Evolutionary conservation across 2,888 invertebrate genomes (phyloP), one percentile per base, ranked within the genome.

Genomic region (Ennomos fuscantarius): DNA sequence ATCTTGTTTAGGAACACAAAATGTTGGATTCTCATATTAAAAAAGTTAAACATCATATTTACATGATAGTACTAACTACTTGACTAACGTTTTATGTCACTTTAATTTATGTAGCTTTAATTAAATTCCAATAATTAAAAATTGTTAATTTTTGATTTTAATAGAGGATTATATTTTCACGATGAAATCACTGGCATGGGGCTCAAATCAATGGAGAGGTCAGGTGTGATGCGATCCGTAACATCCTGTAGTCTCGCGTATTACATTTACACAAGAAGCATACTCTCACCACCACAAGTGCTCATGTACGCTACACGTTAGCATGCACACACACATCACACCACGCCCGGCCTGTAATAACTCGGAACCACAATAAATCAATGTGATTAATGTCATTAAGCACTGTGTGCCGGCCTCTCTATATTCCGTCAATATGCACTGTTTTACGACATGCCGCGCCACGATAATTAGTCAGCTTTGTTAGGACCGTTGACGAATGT

Each of bases 361-460:
- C 92, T 92, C 91, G 92, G 91, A 91, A 91, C 92, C 92, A 91
- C 92, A 91, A 92, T 92, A 92, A 92, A 92, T 92, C 92, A 92
- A 92, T 91, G 91, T 92, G 92, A 92, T 92, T 92, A 92, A 92
- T 92, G 92, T 90, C 92, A 92, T 92, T 92, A 92, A 91, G 92
- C 89, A 91, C 89, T 89, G 90, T 89, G 90, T 89, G 92, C 91
- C 85, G 89, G 90, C 89, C 91, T 91, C 91, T 91, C 92, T 91
- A 92, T 92, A 92, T 91, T 92, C 91, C 90, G 91, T 92, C 92
- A 92, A 92, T 91, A 91, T 91, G 91, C 90, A 90, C 91, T 91
- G 91, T 91, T 92, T 92, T 92, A 92, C 92, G 92, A 91, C 88
- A 84, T 78, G 86, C 85, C 87, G 86, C 86, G 85, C 87, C 88